Evolutionary conservation across 2,888 invertebrate species (phyloP).

Genomic region (Bedellia somnulentella): DNA sequence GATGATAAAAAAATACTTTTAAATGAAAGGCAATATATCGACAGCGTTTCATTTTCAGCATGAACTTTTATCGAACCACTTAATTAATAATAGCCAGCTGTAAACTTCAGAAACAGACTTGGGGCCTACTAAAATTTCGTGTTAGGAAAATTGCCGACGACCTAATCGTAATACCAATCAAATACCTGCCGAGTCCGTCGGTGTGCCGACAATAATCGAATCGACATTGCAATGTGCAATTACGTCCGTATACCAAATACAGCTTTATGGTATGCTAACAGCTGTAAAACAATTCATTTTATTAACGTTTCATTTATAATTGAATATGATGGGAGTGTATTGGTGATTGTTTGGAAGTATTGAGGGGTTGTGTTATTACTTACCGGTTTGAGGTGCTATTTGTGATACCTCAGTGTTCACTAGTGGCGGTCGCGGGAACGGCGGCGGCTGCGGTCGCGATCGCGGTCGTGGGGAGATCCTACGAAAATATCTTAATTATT

Average conservation of each 20-base stretch:
- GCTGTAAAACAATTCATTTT: slow-evolving; percentile 58
- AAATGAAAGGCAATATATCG: too few species aligned
- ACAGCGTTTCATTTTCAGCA: too few species aligned
- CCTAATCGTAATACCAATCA: too few species aligned
- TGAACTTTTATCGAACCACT: too few species aligned
- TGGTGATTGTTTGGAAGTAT: slow-evolving; percentile 25
- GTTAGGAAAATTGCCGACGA: too few species aligned
- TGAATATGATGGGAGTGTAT: too few species aligned
- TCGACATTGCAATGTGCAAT: slow-evolving; percentile 45
- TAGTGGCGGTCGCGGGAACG: slow-evolving; percentile 53
- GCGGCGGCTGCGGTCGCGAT: slow-evolving; percentile 40
- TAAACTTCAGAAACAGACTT: too few species aligned
- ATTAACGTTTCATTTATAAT: too few species aligned
- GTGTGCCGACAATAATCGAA: slow-evolving; percentile 55
- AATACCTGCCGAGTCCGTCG: slow-evolving; percentile 59
- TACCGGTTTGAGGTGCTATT: slow-evolving; percentile 47
- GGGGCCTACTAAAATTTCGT: too few species aligned
- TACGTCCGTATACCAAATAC: slow-evolving; percentile 50
- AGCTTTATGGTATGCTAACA: slow-evolving; percentile 48
- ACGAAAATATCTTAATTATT: too few species aligned
- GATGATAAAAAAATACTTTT: too few species aligned
- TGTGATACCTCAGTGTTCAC: slow-evolving; percentile 58
- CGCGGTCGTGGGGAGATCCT: slow-evolving; percentile 23
- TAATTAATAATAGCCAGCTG: too few species aligned
- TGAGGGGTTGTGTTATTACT: slow-evolving; percentile 24